Evolutionary conservation across 1,140 invertebrate genomes (phyloP).

Genomic region (Nasonia giraulti): DNA sequence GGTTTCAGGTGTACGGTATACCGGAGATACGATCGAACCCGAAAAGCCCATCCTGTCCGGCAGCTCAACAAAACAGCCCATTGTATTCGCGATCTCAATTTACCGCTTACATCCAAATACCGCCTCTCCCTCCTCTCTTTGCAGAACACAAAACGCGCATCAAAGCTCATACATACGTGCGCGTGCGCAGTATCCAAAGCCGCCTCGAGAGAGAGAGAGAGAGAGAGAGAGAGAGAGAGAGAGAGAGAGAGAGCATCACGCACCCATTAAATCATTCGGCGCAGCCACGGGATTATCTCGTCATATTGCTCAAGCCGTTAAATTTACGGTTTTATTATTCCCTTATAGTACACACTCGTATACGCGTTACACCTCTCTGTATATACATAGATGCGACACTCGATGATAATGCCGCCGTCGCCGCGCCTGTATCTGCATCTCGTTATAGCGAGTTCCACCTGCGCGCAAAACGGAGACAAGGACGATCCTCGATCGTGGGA

Average conservation of each 20-base stretch:
- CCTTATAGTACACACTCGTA: not conserved
- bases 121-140: too few species aligned
- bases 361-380: not conserved
- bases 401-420: not conserved
- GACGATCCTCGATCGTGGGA: not conserved
- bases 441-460: not conserved
- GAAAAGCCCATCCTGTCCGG: not conserved
- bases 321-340: conserved; percentile 46
- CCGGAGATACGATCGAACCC: not conserved
- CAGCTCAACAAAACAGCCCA: not conserved
- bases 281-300: conserved; percentile 37
- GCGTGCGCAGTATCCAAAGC: not conserved
- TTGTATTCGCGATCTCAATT: conserved; percentile 29
- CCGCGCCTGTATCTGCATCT: too few species aligned
- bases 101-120: conserved; percentile 22
- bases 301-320: conserved; percentile 37
- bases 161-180: not conserved
- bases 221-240: too few species aligned
- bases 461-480: not conserved
- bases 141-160: not conserved
- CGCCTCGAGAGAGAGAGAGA: conserved; percentile 1
- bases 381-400: not conserved
- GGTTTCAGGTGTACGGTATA: too few species aligned
- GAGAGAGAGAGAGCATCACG: conserved; percentile 3
- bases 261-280: conserved; percentile 14